These are phyloP conservation scores for Microplitis demolitor DNA, from an alignment of 1,140 invertebrate species.

Conservation along the genomic window DNA sequence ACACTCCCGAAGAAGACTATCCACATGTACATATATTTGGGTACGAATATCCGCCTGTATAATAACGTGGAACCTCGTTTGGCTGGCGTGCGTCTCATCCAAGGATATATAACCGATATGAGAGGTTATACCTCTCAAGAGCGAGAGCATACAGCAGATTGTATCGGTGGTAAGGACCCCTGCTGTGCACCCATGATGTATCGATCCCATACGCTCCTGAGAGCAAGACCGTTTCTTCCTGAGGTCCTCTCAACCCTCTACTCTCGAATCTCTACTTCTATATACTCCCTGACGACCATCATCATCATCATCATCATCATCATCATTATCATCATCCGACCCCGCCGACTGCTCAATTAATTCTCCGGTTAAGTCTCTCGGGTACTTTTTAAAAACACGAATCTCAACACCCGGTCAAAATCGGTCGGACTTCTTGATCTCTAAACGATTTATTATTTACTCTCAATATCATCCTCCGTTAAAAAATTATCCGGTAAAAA, in stretches of 20 bases:
- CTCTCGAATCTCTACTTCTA: no score
- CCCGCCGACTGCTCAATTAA: constrained; percentile 41
- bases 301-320: constrained; percentile 2
- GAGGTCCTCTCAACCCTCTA: constrained; percentile 38
- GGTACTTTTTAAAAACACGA: constrained; percentile 31
- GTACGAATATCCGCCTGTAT: neutral
- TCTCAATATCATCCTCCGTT: neutral
- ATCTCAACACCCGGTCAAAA: constrained; percentile 36
- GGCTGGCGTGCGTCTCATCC: constrained; percentile 33
- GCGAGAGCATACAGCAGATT: constrained; percentile 29
- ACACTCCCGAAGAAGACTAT: no score
- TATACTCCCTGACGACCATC: constrained; percentile 15
- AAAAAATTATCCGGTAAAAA: neutral
- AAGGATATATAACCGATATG: constrained; percentile 4
- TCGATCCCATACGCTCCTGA: constrained; percentile 55
- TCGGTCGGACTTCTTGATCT: constrained; percentile 22
- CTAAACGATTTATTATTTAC: constrained; percentile 18
- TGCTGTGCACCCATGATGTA: constrained; percentile 53
- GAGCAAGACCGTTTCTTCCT: constrained; percentile 22
- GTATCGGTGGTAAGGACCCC: constrained; percentile 44
- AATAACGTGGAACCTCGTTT: neutral
- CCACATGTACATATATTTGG: neutral
- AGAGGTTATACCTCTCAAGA: constrained; percentile 15
- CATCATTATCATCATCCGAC: constrained; percentile 3
- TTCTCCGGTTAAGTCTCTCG: constrained; percentile 30